A percentile compares a stretch with the other conserved stretches of the same genome.
Conservation (phyloP, 2,888 invertebrate genomes). For the Pammene fasciana region DNA sequence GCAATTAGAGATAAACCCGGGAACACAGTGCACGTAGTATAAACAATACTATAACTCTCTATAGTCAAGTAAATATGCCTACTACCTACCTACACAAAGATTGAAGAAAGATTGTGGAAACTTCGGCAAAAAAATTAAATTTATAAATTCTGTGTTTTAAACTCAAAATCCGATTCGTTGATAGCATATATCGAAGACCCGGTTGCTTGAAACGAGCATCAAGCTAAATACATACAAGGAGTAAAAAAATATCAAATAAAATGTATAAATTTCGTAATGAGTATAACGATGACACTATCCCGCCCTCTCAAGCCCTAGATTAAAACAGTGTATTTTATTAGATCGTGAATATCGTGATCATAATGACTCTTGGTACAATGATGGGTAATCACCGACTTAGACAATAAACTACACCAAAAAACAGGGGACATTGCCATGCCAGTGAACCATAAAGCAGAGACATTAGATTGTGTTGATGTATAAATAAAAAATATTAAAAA, state of each 20-base stretch:
- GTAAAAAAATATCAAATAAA: no score
- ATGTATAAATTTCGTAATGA: no score
- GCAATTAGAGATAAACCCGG: constrained; percentile 39
- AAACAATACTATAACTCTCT: not conserved
- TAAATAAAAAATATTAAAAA: no score
- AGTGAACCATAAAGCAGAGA: constrained; percentile 13
- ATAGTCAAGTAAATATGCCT: not conserved
- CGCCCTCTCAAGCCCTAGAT: not conserved
- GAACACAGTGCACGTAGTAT: not conserved
- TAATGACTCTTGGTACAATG: constrained; percentile 36
- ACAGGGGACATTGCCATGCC: constrained; percentile 25
- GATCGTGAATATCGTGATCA: not conserved
- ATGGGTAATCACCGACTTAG: constrained; percentile 33
- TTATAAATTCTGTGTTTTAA: no score
- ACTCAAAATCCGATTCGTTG: no score
- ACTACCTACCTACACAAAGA: not conserved
- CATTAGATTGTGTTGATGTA: no score
- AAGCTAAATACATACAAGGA: no score
- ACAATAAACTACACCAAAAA: constrained; percentile 41
- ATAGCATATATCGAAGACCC: no score
- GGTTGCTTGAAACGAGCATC: no score
- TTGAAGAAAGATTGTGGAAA: not conserved
- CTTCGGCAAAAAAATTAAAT: no score
- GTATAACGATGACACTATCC: not conserved
- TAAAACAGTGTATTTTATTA: not conserved